Evolutionary conservation across 2,888 invertebrate species (phyloP), one percentile per base, ranked within the genome.

Genomic region (Atherix ibis): DNA sequence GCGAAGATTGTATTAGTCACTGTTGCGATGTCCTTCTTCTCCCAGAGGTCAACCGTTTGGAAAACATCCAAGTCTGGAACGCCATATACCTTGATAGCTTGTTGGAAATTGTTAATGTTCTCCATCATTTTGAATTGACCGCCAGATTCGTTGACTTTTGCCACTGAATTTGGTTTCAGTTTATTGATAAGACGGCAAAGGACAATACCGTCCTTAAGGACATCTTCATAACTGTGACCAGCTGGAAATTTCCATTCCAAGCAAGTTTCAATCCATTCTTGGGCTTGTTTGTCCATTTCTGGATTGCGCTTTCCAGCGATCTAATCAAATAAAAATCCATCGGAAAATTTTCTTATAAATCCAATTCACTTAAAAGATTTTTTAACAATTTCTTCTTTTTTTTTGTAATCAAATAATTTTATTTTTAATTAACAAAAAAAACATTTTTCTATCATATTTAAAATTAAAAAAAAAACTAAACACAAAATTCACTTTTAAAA

Each of bases 121-220:
- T 99, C 97, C 97, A 98, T 98, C 79, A 97, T 81, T 60, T 95
- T 97, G 77, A 98, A 98, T 58, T 94, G 92, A 57, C 94, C 92
- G 48, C 94, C 92, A 31, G 78, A 74, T 47, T 78, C 75, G 71
- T 97, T 94, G 66, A 97, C 79, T 65, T 94, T 95, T 54, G 74
- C 55, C 41, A 95, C 68, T 43, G 84, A 68, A 49, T 91, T 91
- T 31, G 97, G 95, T 45, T 74, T 66, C 48, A 98, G 65, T 59
- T 83, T 87, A 73, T 98, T 97, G 67, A 97, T 88, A 51, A 98
- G 64, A 53, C 80, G 78, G 71, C 94, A 95, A 44, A 95, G 75
- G 42, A 94, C 77, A 46, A 82, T 80, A 38, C 94, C 94, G 64
- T 95, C 92, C 61, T 76, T 80, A 42, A 95, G 68, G 43, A 83